Conservation (phyloP, 2,113 vertebrate species). For the Sarotherodon lohbergeri region DNA sequence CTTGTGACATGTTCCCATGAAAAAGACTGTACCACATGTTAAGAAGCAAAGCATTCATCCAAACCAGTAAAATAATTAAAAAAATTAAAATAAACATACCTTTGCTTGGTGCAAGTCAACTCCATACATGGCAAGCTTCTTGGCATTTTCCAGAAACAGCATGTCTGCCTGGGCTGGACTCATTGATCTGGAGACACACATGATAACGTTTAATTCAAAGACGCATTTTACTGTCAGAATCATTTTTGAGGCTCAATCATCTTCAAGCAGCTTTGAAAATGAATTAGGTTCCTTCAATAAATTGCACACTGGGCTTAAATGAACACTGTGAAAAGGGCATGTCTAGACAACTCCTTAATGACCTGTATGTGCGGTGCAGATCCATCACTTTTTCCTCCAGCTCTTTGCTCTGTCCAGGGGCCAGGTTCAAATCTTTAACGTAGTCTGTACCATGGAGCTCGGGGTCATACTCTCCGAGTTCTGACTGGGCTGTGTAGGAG, state of each 20-base stretch:
- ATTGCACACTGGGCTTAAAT: not conserved
- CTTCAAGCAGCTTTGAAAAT: not conserved
- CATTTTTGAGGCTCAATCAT: not conserved
- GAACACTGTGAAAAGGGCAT: not conserved
- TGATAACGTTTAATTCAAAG: not conserved
- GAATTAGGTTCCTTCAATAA: not conserved
- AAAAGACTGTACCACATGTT: not conserved
- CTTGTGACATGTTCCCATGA: not conserved
- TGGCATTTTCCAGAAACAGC: conserved; percentile 95
- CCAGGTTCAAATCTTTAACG: conserved; percentile 83
- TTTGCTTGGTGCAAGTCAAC: conserved; percentile 95
- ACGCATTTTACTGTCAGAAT: not conserved
- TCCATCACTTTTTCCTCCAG: conserved; percentile 93
- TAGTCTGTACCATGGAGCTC: conserved; percentile 84
- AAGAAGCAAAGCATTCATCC: not conserved
- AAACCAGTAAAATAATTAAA: not conserved
- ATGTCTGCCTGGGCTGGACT: conserved; percentile 93
- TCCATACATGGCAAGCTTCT: conserved; percentile 95
- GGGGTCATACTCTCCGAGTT: conserved; percentile 89
- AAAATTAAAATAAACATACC: conserved; percentile 61
- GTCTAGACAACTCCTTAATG: not conserved
- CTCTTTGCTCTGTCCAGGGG: conserved; percentile 89
- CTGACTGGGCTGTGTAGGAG: conserved; percentile 91
- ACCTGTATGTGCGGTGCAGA: conserved; percentile 90
- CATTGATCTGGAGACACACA: conserved; percentile 80